Conservation (phyloP, 2,888 invertebrate genomes). For the Endomychus coccineus region DNA sequence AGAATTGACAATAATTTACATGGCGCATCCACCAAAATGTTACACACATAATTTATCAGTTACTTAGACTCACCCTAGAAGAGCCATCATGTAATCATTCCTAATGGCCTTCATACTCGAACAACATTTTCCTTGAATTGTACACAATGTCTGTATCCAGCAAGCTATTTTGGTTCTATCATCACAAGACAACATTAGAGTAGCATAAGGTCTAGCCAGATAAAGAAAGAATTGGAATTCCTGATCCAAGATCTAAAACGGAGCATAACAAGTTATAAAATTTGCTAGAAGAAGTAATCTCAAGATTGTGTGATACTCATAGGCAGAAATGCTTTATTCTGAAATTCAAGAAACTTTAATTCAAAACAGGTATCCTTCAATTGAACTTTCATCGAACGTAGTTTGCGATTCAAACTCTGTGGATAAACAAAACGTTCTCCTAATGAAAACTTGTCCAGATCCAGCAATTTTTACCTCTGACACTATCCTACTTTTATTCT, state of each 20-base stretch:
- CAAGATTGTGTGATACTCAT: background rate
- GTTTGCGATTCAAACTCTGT: no score
- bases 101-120: constrained; percentile 47
- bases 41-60: background rate
- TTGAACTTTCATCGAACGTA: no score
- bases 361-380: no score
- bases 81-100: constrained; percentile 50
- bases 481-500: background rate
- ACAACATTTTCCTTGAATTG: constrained; percentile 42
- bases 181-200: constrained; percentile 38
- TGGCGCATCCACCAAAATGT: background rate
- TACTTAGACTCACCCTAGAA: constrained; percentile 41
- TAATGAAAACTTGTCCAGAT: no score
- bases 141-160: constrained; percentile 49
- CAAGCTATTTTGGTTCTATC: constrained; percentile 44
- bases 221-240: constrained; percentile 47
- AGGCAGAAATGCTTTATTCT: no score
- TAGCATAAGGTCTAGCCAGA: constrained; percentile 44
- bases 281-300: constrained; percentile 4
- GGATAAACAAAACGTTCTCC: no score
- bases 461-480: background rate
- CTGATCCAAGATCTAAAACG: constrained; percentile 39
- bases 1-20: background rate
- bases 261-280: background rate
- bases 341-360: no score